phyloP scores from a whole-genome alignment of 2,888 invertebrate species.

The Parnassius orleans region DNA sequence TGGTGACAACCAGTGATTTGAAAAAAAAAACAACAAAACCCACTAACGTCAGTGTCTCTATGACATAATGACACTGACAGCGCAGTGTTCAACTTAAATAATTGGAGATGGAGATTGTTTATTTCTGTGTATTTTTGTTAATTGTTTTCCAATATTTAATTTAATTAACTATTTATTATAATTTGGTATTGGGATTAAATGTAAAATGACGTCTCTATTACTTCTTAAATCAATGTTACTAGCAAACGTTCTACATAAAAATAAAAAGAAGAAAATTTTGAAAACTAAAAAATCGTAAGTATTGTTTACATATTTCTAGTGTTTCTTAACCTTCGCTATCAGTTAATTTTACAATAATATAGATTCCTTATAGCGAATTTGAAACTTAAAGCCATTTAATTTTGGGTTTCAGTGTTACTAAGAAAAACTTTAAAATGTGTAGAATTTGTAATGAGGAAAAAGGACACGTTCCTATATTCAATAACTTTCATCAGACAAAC shows the following conservation, averaged over 20 bases:
- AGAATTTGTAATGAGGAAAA: conserved; percentile 60
- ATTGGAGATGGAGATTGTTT: too few species aligned
- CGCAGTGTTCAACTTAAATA: too few species aligned
- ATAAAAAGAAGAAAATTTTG: conserved; percentile 54
- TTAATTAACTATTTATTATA: neutral
- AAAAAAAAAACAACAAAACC: too few species aligned
- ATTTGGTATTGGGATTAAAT: neutral
- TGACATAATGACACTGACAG: too few species aligned
- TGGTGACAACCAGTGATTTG: too few species aligned
- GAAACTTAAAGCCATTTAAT: neutral
- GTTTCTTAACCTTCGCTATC: too few species aligned
- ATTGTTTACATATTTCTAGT: neutral
- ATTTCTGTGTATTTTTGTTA: neutral
- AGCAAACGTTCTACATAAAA: conserved; percentile 58
- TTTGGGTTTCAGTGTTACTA: conserved; percentile 39
- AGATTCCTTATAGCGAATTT: neutral
- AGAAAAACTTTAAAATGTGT: conserved; percentile 45
- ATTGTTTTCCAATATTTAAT: neutral
- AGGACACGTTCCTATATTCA: conserved; percentile 64
- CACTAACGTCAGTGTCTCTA: too few species aligned
- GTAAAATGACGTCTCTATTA: conserved; percentile 60
- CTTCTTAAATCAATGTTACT: conserved; percentile 66
- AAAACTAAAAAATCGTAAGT: conserved; percentile 55
- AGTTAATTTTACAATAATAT: too few species aligned
- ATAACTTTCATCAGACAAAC: conserved; percentile 55